Base-by-base conservation (phyloP, 92 coral and sea anemone genomes). In the Palythoa grandis region DNA sequence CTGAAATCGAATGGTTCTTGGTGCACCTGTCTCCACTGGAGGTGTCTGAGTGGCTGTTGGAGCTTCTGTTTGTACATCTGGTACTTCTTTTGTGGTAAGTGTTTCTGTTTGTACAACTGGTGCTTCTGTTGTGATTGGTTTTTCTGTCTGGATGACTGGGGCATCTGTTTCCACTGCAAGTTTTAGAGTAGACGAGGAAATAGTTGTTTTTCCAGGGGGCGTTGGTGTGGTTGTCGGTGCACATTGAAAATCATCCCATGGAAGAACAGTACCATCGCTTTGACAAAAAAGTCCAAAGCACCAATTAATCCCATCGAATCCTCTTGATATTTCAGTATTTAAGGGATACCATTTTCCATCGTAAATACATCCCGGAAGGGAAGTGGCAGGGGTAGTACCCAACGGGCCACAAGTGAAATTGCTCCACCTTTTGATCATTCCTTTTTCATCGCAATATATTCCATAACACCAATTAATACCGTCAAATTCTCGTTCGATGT, bases 211-310 rank as follows among this genome's bases (percentile, higher is more conserved):
- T 19, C 16, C 57, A 3, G 48, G 53, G 19, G 77, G 77, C 14
- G 83, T 40, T 22, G n/a, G 0, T 60, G 70, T 60, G 1, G 56
- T 13, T 37, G 56, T 56, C 25, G 82, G 13, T 58, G 35, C 23
- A 11, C 84, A 79, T 1, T 79, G 13, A 37, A 43, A 65, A 65
- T 79, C 19, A 79, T 79, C 43, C 84, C 84, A 79, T 1, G 7
- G 0, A n/a, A 10, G 1, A 3, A 63, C 9, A 1, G 43, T 5
- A 43, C 73, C 72, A 43, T 40, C 40, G 3, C 40, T 7, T 29
- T 40, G 22, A 79, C 84, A 79, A 3, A 1, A 1, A 11, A 7
- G 3, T 14, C 84, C 84, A 29, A 3, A 63, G n/a, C 84, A 79
- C 84, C 84, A 79, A 24, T 22, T 79, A 19, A 11, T 0, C 43